Conservation (phyloP, 2,888 invertebrate genomes). For the Enchytraeus crypticus region DNA sequence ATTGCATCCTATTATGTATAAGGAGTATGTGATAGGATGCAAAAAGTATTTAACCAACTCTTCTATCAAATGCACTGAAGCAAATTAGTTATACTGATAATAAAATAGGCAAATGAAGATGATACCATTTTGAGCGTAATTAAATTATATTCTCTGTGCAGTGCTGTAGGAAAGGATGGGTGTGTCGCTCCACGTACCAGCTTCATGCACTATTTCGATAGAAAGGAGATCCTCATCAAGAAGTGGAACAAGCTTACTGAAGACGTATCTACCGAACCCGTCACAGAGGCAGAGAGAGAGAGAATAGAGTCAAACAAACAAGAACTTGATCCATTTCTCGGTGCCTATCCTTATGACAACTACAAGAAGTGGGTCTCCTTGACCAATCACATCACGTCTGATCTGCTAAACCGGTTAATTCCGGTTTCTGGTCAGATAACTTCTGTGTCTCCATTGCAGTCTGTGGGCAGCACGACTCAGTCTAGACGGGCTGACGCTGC, state of each 20-base stretch:
- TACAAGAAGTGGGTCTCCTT: constrained; percentile 77
- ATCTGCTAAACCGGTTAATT: constrained; percentile 57
- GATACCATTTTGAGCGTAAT: too few species aligned
- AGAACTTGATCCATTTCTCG: constrained; percentile 69
- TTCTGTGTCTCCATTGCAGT: constrained; percentile 69
- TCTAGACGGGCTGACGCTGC: too few species aligned
- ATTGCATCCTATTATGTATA: too few species aligned
- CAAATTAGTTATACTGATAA: too few species aligned
- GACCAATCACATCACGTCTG: constrained; percentile 61
- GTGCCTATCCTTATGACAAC: constrained; percentile 81
- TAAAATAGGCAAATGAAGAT: too few species aligned
- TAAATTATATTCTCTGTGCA: too few species aligned
- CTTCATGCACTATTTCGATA: constrained; percentile 74
- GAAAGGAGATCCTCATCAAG: constrained; percentile 72
- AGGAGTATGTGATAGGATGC: too few species aligned
- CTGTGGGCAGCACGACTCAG: constrained; percentile 38
- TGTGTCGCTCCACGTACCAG: constrained; percentile 68
- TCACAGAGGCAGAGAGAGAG: constrained; percentile 58
- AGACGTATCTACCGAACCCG: constrained; percentile 47
- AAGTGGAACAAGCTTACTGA: constrained; percentile 67
- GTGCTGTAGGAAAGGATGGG: constrained; percentile 39
- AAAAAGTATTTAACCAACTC: too few species aligned
- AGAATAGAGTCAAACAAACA: constrained; percentile 62
- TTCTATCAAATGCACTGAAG: too few species aligned
- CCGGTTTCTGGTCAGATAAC: constrained; percentile 69